Evolutionary conservation across 37 sponge, comb jelly and placozoan species (phyloP), one percentile per base, ranked within the genome.

Genomic region (Beroe ovata): DNA sequence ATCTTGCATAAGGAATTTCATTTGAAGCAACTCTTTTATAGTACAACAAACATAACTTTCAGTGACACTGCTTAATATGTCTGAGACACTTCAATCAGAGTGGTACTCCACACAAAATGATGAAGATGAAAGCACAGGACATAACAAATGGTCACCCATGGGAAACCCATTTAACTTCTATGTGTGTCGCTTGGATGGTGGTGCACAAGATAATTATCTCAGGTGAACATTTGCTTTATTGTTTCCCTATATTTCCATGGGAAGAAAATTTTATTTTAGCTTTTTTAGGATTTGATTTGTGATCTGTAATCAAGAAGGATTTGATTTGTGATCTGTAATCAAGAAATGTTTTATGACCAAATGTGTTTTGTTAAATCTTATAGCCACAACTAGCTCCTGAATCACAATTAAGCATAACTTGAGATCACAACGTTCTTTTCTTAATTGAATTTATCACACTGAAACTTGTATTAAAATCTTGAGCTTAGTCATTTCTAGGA

Each of bases 81-180:
- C 22, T 4, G 47, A 77, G 26, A 42, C 47, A 20, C 54, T 32
- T 25, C 42, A 42, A 77, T 30, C 26, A 14, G 42, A 42, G 26
- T 77, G 84, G 84, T 26, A 77, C 54, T 77, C 84, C n/a, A 77
- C 84, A 42, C 84, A 77, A 40, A 77, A 77, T 21, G 84, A 77
- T 77, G 1, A 39, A 25, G 84, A 77, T 42, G 54, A 11, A 16
- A 35, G 23, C 22, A 30, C 33, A 14, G 84, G 84, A 21, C 4
- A 19, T 32, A 26, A 77, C 22, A 77, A 77, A 26, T 77, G 84
- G 84, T 4, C 6, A 23, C 36, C 47, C 23, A 2, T 21, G 18
- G 47, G 84, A 25, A 42, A 77, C 38, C 84, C 84, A 3, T 77
- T 77, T 40, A 1, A 77, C 23, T 77, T 77, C 38, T 40, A 77